phyloP scores from a whole-genome alignment of 1,140 invertebrate species.

The Proales similis region DNA sequence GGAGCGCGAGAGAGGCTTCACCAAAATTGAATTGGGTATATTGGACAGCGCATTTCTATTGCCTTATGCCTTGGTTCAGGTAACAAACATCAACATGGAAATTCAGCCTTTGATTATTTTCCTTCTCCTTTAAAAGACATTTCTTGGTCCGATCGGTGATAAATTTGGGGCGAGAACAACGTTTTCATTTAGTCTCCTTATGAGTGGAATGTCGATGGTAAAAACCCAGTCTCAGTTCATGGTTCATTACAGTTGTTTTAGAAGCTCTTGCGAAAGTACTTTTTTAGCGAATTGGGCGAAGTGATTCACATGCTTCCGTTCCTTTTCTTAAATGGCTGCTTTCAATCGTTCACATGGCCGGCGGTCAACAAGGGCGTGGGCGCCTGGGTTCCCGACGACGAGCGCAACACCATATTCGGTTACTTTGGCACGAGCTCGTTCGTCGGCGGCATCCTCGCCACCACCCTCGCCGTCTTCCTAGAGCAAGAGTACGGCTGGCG shows the following conservation, averaged over 20 bases:
- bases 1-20: conserved; percentile 46
- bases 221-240: conserved; percentile 28
- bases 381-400: conserved; percentile 54
- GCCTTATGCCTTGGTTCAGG: conserved; percentile 56
- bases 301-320: conserved; percentile 49
- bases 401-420: conserved; percentile 55
- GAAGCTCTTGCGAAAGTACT: conserved; percentile 42
- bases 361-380: conserved; percentile 53
- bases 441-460: conserved; percentile 56
- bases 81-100: conserved; percentile 23
- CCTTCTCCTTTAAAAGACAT: conserved; percentile 44
- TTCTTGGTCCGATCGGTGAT: conserved; percentile 53
- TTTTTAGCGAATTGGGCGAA: conserved; percentile 52
- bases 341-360: conserved; percentile 54
- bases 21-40: conserved; percentile 50
- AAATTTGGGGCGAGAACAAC: conserved; percentile 53
- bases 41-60: conserved; percentile 56
- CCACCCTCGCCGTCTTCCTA: conserved; percentile 54
- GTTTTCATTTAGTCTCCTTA: conserved; percentile 50
- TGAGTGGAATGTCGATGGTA: conserved; percentile 54
- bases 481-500: conserved; percentile 55
- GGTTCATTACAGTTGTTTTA: neutral
- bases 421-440: conserved; percentile 56
- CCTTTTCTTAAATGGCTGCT: conserved; percentile 55
- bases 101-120: neutral